Evolutionary conservation across 2,797 vertebrate species (phyloP).

Genomic region (Erethizon dorsatum): DNA sequence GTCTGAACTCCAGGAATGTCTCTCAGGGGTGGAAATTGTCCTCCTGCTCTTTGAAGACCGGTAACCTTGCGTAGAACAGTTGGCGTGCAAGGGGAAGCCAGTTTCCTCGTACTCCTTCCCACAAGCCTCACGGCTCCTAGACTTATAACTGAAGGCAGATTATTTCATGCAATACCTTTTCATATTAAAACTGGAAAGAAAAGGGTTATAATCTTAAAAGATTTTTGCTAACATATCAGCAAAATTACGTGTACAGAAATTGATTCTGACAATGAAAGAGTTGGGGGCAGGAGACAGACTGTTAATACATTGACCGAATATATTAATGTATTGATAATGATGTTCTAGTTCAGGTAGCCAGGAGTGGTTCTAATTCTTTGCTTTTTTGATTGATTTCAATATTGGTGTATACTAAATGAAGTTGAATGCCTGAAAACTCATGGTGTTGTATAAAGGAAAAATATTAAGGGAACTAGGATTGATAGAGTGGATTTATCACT

Average conservation of each 20-base stretch:
- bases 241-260: constrained; percentile 8
- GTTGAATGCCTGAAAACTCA: neutral
- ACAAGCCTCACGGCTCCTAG: neutral
- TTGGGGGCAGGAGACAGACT: neutral
- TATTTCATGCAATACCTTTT: neutral
- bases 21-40: constrained; percentile 4
- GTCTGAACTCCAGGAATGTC: neutral
- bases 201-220: neutral
- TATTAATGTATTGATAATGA: neutral
- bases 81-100: neutral
- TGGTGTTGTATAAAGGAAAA: constrained; percentile 29
- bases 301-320: neutral
- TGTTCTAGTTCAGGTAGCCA: neutral
- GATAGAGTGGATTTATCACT: neutral
- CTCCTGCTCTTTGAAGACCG: constrained; percentile 6
- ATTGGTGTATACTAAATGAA: constrained; percentile 3
- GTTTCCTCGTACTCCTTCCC: neutral
- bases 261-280: constrained; percentile 10
- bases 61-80: neutral
- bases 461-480: neutral
- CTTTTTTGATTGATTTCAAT: constrained; percentile 19
- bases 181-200: constrained; percentile 50
- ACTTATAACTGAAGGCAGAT: neutral
- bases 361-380: constrained; percentile 19
- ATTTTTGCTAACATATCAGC: constrained; percentile 4